Conservation (phyloP, 2,113 vertebrate genomes). For the Silurus asotus region DNA sequence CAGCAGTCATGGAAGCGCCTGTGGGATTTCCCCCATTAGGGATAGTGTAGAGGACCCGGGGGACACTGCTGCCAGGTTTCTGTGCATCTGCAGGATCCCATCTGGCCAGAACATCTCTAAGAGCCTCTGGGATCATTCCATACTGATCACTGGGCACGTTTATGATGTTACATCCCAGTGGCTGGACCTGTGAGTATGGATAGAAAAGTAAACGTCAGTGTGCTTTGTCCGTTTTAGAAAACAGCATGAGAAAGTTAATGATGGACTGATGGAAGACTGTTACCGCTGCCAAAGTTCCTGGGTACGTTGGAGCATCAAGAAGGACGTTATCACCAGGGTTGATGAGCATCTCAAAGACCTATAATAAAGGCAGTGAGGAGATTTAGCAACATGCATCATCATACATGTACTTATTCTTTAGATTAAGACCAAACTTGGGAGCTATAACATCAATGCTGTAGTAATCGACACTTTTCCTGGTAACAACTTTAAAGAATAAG, state of each 20-base stretch:
- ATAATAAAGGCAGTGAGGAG: slow-evolving; percentile 27
- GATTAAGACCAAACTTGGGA: background rate
- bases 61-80: slow-evolving; percentile 63
- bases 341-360: slow-evolving; percentile 96
- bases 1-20: slow-evolving; percentile 81
- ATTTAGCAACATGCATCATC: background rate
- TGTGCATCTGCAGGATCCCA: slow-evolving; percentile 82
- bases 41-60: slow-evolving; percentile 88
- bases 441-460: background rate
- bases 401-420: background rate
- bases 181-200: slow-evolving; percentile 75
- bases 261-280: slow-evolving; percentile 51
- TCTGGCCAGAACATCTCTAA: slow-evolving; percentile 78
- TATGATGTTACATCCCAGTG: slow-evolving; percentile 87
- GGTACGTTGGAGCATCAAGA: slow-evolving; percentile 83
- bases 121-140: slow-evolving; percentile 84
- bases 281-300: slow-evolving; percentile 85
- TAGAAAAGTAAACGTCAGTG: background rate
- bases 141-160: slow-evolving; percentile 84
- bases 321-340: slow-evolving; percentile 89
- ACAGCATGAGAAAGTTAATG: background rate
- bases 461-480: background rate
- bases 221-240: background rate
- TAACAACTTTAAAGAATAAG: too few relatives aligned
- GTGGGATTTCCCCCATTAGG: slow-evolving; percentile 94